Percentiles rank a stretch among this genome's conserved stretches.
Evolutionary conservation across 1,140 invertebrate species (phyloP).

Genomic region (Lamellibrachia luymesi): DNA sequence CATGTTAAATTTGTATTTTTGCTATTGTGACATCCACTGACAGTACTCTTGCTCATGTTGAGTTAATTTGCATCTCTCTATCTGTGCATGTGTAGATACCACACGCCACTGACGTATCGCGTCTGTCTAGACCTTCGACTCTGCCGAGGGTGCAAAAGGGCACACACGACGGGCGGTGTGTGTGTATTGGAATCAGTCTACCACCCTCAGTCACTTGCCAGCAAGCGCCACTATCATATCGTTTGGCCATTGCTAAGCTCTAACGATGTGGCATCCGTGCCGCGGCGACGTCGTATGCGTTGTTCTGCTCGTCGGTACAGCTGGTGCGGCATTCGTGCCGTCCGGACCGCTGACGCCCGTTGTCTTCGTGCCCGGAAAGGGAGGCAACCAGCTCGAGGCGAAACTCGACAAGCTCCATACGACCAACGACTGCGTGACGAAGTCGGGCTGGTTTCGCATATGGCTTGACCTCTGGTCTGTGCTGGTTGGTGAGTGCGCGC

Average conservation of each 20-base stretch:
- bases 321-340: background rate
- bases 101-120: background rate
- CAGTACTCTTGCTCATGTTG: no score
- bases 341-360: background rate
- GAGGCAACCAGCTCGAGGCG: slow-evolving; percentile 90
- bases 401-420: slow-evolving; percentile 76
- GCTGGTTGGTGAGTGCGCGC: background rate
- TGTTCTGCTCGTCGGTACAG: background rate
- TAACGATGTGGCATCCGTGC: background rate
- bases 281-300: background rate
- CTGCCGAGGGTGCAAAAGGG: background rate
- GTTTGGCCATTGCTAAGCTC: background rate
- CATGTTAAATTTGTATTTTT: no score
- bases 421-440: slow-evolving; percentile 57
- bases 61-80: no score
- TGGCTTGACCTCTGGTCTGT: background rate
- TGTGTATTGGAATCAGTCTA: background rate
- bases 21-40: no score
- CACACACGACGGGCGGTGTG: background rate
- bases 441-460: background rate
- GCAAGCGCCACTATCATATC: background rate
- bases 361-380: slow-evolving; percentile 85
- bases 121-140: background rate
- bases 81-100: no score
- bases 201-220: background rate